A percentile compares a stretch with the other conserved stretches of the same genome.
Conservation (phyloP, 2,113 vertebrate species). For the Dryoscopus gambensis region DNA sequence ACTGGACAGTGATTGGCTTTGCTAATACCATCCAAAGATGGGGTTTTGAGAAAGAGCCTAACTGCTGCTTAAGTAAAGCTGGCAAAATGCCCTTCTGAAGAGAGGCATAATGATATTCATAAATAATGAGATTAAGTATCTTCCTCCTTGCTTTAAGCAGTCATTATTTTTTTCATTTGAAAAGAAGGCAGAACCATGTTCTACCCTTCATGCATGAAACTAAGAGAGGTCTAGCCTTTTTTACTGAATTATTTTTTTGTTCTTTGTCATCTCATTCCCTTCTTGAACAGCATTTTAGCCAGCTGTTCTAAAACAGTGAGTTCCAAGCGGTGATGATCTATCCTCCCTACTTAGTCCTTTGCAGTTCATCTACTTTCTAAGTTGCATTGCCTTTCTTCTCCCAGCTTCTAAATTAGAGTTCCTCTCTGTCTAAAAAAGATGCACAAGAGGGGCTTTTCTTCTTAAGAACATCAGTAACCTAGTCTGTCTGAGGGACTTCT, state of each 20-base stretch:
- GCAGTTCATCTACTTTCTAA: background rate
- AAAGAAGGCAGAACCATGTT: background rate
- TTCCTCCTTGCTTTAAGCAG: background rate
- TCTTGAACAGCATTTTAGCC: background rate
- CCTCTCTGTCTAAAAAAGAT: background rate
- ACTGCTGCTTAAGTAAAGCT: conserved; percentile 10
- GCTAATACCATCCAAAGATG: background rate
- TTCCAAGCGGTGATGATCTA: background rate
- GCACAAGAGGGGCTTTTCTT: background rate
- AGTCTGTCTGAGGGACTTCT: background rate
- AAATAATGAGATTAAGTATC: conserved; percentile 21
- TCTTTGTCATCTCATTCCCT: background rate
- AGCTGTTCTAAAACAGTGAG: background rate
- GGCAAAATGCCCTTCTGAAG: conserved; percentile 20
- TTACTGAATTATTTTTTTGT: background rate
- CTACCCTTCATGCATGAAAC: background rate
- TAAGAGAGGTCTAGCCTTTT: background rate
- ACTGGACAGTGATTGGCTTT: background rate
- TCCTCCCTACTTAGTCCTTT: background rate
- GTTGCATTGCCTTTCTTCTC: background rate
- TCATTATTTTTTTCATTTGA: conserved; percentile 26
- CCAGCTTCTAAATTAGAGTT: background rate
- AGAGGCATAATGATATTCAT: background rate
- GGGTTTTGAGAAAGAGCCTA: background rate
- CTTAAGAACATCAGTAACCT: background rate